A percentile compares a stretch with the other conserved stretches of the same genome.
Evolutionary conservation across 2,888 invertebrate species (phyloP).

Genomic region (Tipula confusa): DNA sequence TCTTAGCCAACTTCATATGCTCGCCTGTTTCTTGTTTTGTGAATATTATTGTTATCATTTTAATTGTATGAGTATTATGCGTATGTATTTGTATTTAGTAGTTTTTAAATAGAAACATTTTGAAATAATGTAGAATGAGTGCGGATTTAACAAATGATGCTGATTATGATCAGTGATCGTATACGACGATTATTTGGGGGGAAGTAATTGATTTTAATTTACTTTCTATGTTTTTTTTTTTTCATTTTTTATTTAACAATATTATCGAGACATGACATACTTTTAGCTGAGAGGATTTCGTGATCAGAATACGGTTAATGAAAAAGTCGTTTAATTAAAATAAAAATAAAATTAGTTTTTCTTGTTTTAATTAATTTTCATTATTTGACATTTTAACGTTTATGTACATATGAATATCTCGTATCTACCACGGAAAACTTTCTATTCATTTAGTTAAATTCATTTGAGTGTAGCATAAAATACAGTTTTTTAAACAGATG

Average conservation of each 20-base stretch:
- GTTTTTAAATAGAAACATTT: background rate
- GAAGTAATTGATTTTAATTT: background rate
- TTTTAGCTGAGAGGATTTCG: background rate
- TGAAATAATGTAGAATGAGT: background rate
- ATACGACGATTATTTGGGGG: background rate
- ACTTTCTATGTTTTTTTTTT: background rate
- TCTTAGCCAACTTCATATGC: background rate
- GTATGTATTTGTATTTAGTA: background rate
- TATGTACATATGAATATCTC: too few species aligned
- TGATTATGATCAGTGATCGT: background rate
- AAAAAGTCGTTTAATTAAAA: conserved; percentile 8
- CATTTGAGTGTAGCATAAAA: background rate
- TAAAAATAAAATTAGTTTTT: background rate
- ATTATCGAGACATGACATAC: background rate
- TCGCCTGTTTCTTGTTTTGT: background rate
- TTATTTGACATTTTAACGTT: conserved; percentile 6
- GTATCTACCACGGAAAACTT: background rate
- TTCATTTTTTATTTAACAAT: background rate
- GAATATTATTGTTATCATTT: background rate
- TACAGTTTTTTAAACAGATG: background rate
- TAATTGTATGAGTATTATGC: background rate
- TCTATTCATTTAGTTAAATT: background rate
- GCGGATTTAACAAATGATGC: background rate
- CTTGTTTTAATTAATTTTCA: background rate
- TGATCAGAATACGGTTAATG: conserved; percentile 12